phyloP scores from a whole-genome alignment of 2,888 invertebrate species.

The Tiliacea aurago region DNA sequence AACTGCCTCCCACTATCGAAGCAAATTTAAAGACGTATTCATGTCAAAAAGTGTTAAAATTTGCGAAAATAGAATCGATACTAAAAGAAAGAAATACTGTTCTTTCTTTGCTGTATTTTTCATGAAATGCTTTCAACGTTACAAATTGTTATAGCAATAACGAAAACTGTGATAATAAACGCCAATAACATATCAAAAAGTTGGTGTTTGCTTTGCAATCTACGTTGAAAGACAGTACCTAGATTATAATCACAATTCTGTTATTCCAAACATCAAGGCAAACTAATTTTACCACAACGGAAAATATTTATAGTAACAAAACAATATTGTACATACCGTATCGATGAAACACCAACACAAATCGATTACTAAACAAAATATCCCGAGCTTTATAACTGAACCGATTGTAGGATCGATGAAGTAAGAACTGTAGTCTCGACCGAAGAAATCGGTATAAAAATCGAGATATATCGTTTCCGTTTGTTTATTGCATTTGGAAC shows the following conservation, averaged over 20 bases:
- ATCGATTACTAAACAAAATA: slow-evolving; percentile 57
- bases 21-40: no score
- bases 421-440: slow-evolving; percentile 66
- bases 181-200: not conserved
- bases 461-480: slow-evolving; percentile 76
- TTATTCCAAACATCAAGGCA: slow-evolving; percentile 22
- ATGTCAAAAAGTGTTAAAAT: no score
- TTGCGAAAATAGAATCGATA: not conserved
- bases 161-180: not conserved
- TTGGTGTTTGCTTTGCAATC: not conserved
- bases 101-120: not conserved
- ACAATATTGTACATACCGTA: slow-evolving; percentile 51
- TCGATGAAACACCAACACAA: slow-evolving; percentile 45
- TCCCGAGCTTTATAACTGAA: slow-evolving; percentile 58
- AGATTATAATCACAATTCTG: slow-evolving; percentile 2
- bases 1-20: no score
- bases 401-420: slow-evolving; percentile 68
- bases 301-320: slow-evolving; percentile 39
- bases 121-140: not conserved
- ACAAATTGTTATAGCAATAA: not conserved
- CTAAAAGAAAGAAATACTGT: no score
- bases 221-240: not conserved
- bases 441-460: slow-evolving; percentile 77
- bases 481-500: slow-evolving; percentile 84
- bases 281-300: slow-evolving; percentile 33